Evolutionary conservation across 2,888 invertebrate species (phyloP).

Genomic region (Pilophorus perplexus): DNA sequence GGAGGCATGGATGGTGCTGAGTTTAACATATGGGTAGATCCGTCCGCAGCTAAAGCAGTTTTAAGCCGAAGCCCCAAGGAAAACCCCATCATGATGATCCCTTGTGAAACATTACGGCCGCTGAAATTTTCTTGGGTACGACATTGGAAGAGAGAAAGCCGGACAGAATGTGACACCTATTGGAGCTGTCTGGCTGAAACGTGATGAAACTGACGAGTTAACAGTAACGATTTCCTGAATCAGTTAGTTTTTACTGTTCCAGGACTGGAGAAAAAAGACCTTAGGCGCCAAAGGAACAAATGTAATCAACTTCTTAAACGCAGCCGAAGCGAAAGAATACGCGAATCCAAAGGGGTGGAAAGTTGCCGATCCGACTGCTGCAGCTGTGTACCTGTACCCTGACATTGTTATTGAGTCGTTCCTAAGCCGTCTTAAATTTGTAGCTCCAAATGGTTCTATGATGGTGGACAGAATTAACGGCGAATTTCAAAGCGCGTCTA

Average conservation of each 20-base stretch:
- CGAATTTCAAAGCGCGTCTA: no score
- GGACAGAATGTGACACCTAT: neutral
- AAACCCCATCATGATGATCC: neutral
- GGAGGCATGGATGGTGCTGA: neutral
- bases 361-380: neutral
- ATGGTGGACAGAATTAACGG: neutral
- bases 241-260: no score
- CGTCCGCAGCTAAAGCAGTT: slow-evolving; percentile 16
- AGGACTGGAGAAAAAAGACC: neutral
- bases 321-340: slow-evolving; percentile 11
- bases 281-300: slow-evolving; percentile 9
- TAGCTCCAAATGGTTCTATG: neutral
- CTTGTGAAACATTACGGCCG: neutral
- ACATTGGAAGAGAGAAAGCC: neutral
- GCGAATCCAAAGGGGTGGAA: neutral
- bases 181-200: no score
- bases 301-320: slow-evolving; percentile 12
- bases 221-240: no score
- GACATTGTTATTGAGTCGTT: neutral
- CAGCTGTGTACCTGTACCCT: neutral
- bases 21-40: slow-evolving; percentile 14
- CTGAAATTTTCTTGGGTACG: neutral
- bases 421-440: neutral
- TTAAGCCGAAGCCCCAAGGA: neutral
- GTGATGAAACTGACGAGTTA: no score